Percentiles rank a stretch among this genome's conserved stretches.
Conservation (phyloP, 1,140 invertebrate genomes). For the Hylaeus volcanicus region DNA sequence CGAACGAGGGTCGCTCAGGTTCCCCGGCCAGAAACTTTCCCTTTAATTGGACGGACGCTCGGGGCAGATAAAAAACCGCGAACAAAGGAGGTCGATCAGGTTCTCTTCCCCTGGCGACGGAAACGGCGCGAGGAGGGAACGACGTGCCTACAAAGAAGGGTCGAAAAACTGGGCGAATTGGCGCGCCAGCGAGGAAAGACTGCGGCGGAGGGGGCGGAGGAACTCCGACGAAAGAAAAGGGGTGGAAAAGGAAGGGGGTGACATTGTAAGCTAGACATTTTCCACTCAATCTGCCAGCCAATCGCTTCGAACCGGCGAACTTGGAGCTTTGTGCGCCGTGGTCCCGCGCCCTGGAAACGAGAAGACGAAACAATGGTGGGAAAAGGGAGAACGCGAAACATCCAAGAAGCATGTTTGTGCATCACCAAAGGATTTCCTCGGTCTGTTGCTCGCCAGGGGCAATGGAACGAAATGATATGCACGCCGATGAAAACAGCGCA, state of each 20-base stretch:
- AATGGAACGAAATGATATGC: slow-evolving; percentile 42
- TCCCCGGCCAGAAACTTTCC: slow-evolving; percentile 41
- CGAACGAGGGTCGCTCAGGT: slow-evolving; percentile 13
- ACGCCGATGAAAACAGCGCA: slow-evolving; percentile 48
- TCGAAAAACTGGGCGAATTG: background rate
- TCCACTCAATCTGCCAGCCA: slow-evolving; percentile 64
- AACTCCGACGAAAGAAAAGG: background rate
- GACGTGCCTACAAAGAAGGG: background rate
- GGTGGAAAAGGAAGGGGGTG: slow-evolving; percentile 24
- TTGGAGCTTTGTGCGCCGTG: slow-evolving; percentile 50
- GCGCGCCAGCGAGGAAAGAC: background rate
- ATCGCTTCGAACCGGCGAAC: slow-evolving; percentile 56
- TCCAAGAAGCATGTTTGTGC: background rate
- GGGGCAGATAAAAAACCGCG: slow-evolving; percentile 49
- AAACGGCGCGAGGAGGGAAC: background rate
- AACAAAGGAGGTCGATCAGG: slow-evolving; percentile 57
- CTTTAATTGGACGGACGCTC: slow-evolving; percentile 57
- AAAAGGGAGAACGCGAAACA: background rate
- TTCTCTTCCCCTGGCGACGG: slow-evolving; percentile 30
- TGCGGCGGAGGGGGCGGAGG: background rate
- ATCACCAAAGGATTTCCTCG: background rate
- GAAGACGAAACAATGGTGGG: slow-evolving; percentile 2
- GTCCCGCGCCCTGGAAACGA: background rate
- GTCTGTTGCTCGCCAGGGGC: background rate
- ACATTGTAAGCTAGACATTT: slow-evolving; percentile 67